Evolutionary conservation across 2,888 invertebrate species (phyloP).

Genomic region (Nipponacmea schrenckii): DNA sequence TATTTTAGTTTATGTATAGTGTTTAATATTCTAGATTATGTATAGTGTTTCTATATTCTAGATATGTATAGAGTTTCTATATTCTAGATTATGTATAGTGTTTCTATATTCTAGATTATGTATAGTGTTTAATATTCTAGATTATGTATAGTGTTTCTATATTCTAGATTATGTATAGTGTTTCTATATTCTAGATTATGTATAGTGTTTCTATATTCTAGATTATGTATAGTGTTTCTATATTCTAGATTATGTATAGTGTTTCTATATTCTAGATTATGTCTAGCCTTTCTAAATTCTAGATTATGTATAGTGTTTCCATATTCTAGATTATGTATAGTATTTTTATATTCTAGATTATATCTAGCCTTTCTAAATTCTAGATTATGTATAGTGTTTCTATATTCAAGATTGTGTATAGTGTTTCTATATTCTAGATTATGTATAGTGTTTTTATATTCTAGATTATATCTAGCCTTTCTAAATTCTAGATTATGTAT

Average conservation of each 20-base stretch:
- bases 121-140: too few species aligned
- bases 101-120: constrained; percentile 44
- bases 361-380: constrained; percentile 12
- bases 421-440: constrained; percentile 39
- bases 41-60: too few species aligned
- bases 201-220: constrained; percentile 55
- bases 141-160: constrained; percentile 55
- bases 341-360: too few species aligned
- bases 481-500: constrained; percentile 49
- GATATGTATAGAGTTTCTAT: too few species aligned
- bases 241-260: constrained; percentile 53
- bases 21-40: too few species aligned
- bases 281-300: constrained; percentile 17
- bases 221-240: too few species aligned
- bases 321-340: constrained; percentile 53
- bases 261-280: too few species aligned
- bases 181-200: constrained; percentile 42
- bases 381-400: constrained; percentile 55
- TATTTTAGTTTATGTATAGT: too few species aligned
- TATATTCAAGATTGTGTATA: too few species aligned
- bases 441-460: constrained; percentile 56
- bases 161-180: too few species aligned
- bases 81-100: constrained; percentile 53
- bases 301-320: constrained; percentile 57
- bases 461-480: too few species aligned